A percentile compares a stretch with the other conserved stretches of the same genome.
Evolutionary conservation across 1,140 invertebrate genomes (phyloP).

Genomic region (Myzus persicae): DNA sequence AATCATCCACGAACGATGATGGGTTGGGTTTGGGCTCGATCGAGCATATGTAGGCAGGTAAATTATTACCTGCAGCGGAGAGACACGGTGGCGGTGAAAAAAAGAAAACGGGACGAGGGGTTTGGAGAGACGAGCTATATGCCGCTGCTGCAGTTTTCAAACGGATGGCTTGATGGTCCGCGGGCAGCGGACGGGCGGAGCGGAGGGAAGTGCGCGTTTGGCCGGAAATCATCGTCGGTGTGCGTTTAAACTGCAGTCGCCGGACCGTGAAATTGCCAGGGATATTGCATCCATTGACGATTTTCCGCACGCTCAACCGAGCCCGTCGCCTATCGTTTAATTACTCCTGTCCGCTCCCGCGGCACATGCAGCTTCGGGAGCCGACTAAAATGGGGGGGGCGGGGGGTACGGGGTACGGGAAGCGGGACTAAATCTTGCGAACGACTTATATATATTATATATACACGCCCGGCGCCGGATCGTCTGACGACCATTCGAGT

Average conservation of each 20-base stretch:
- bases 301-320: slow-evolving; percentile 43
- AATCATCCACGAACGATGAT: too few relatives aligned
- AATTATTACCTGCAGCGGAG: neutral
- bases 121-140: too few relatives aligned
- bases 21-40: too few relatives aligned
- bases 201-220: neutral
- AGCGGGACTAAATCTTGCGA: neutral
- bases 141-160: neutral
- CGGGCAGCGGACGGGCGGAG: neutral
- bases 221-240: slow-evolving; percentile 20
- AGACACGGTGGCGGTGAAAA: neutral
- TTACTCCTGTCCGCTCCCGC: neutral
- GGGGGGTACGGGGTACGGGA: too few relatives aligned
- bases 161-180: neutral
- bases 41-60: neutral
- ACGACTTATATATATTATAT: neutral
- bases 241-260: neutral
- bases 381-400: too few relatives aligned
- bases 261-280: slow-evolving; percentile 53
- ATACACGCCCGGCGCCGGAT: neutral
- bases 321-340: slow-evolving; percentile 38
- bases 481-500: neutral
- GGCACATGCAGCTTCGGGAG: neutral
- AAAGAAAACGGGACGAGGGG: neutral
- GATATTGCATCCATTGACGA: slow-evolving; percentile 48